Conservation (phyloP, 1,140 invertebrate species). For the Heliconius melpomene region DNA sequence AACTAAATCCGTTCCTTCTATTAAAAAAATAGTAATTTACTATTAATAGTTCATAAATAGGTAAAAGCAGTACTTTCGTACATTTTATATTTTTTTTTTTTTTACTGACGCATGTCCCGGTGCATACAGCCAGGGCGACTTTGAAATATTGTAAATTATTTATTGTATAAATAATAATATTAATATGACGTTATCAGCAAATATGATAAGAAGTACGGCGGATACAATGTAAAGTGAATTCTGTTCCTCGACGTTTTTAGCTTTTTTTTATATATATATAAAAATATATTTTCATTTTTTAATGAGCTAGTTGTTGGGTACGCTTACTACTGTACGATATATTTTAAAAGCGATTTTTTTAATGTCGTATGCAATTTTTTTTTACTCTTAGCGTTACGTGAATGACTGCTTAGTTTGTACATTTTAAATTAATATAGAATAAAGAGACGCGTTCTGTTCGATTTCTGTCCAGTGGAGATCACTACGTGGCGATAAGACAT, state of each 20-base stretch:
- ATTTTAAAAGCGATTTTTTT: conserved; percentile 55
- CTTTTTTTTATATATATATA: conserved; percentile 63
- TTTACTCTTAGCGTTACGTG: conserved; percentile 68
- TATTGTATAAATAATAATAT: conserved; percentile 29
- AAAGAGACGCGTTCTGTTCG: conserved; percentile 62
- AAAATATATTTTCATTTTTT: conserved; percentile 26
- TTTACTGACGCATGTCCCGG: neutral
- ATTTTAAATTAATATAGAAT: conserved; percentile 67
- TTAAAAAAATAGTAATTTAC: conserved; percentile 4
- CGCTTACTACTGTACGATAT: conserved; percentile 77
- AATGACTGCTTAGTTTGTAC: conserved; percentile 80
- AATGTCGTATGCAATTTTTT: conserved; percentile 56
- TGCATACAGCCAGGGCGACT: conserved; percentile 25
- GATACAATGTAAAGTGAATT: conserved; percentile 62
- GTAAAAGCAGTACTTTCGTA: conserved; percentile 1
- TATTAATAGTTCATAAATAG: neutral
- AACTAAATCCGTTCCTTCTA: conserved; percentile 7
- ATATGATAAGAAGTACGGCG: conserved; percentile 40
- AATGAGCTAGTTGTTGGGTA: conserved; percentile 69
- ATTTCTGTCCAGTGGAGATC: conserved; percentile 50
- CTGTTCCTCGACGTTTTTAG: conserved; percentile 63
- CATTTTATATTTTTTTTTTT: neutral
- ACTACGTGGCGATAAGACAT: neutral
- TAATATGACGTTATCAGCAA: conserved; percentile 26
- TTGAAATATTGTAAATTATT: conserved; percentile 39